These are phyloP conservation scores for Phaedon cochleariae DNA, from an alignment of 2,888 invertebrate genomes.

Conservation along the genomic window DNA sequence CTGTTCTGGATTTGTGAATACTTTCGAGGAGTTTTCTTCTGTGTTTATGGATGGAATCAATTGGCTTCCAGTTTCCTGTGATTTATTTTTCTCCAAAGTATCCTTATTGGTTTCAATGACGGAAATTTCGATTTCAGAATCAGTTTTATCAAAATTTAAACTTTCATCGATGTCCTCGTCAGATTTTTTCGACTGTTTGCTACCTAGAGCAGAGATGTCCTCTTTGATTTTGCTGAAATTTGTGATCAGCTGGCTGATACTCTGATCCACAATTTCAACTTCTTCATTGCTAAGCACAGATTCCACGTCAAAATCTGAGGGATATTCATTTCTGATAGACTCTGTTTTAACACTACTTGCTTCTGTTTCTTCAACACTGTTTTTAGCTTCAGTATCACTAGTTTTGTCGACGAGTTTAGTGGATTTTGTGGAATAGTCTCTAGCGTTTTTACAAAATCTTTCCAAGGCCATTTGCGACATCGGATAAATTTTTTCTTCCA, in stretches of 20 bases:
- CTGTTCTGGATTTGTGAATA: neutral
- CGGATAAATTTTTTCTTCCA: slow-evolving; percentile 57
- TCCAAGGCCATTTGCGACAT: slow-evolving; percentile 61
- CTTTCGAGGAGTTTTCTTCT: neutral
- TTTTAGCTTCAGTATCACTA: slow-evolving; percentile 27
- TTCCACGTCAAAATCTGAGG: slow-evolving; percentile 48
- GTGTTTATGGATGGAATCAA: neutral
- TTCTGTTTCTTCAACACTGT: slow-evolving; percentile 23
- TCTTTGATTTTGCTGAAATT: slow-evolving; percentile 51
- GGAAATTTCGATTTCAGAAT: slow-evolving; percentile 31
- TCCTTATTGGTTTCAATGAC: slow-evolving; percentile 33
- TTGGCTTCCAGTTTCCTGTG: neutral
- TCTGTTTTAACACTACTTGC: slow-evolving; percentile 20
- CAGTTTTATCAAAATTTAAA: slow-evolving; percentile 20
- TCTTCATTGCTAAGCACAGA: slow-evolving; percentile 30
- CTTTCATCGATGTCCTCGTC: slow-evolving; percentile 19
- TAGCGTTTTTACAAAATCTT: slow-evolving; percentile 61
- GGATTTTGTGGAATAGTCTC: slow-evolving; percentile 41
- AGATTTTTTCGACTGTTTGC: slow-evolving; percentile 27
- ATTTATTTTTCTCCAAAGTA: slow-evolving; percentile 1
- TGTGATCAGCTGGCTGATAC: slow-evolving; percentile 46
- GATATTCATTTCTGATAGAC: slow-evolving; percentile 37
- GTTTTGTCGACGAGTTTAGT: slow-evolving; percentile 27
- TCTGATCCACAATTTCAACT: slow-evolving; percentile 39
- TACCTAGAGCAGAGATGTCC: slow-evolving; percentile 47